Evolutionary conservation across 2,113 vertebrate species (phyloP).

Genomic region (Spea bombifrons): DNA sequence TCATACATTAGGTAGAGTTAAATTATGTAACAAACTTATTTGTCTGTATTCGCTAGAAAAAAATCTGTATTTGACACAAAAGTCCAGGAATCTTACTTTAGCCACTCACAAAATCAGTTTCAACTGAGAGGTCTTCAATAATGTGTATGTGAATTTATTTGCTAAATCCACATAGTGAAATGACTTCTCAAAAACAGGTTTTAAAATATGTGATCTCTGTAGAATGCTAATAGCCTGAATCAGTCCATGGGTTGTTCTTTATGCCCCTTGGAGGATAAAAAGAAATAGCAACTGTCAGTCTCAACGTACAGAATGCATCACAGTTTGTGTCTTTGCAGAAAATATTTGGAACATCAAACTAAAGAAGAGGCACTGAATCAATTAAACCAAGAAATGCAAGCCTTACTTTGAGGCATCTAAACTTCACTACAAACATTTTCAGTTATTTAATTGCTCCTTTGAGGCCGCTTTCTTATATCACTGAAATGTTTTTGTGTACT

Average conservation of each 20-base stretch:
- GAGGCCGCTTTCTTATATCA: conserved; percentile 52
- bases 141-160: conserved; percentile 1
- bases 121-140: not conserved
- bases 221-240: conserved; percentile 42
- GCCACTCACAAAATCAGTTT: conserved; percentile 1
- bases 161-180: conserved; percentile 20
- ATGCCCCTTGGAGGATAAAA: conserved; percentile 47
- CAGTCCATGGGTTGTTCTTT: conserved; percentile 31
- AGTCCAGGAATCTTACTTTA: conserved; percentile 4
- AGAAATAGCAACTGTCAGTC: conserved; percentile 58
- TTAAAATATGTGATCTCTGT: conserved; percentile 51
- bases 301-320: conserved; percentile 29
- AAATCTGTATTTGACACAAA: no score
- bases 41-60: no score
- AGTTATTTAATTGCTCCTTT: conserved; percentile 71
- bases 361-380: conserved; percentile 64
- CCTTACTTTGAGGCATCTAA: conserved; percentile 65
- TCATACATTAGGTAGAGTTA: no score
- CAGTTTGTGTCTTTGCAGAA: conserved; percentile 36
- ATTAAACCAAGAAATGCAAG: conserved; percentile 68
- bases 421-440: conserved; percentile 69
- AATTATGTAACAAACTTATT: no score
- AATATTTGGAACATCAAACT: conserved; percentile 52
- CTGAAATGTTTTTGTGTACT: not conserved
- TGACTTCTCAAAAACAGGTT: conserved; percentile 25